Conservation (phyloP, 2,888 invertebrate species). For the Rhabditoides inermis region DNA sequence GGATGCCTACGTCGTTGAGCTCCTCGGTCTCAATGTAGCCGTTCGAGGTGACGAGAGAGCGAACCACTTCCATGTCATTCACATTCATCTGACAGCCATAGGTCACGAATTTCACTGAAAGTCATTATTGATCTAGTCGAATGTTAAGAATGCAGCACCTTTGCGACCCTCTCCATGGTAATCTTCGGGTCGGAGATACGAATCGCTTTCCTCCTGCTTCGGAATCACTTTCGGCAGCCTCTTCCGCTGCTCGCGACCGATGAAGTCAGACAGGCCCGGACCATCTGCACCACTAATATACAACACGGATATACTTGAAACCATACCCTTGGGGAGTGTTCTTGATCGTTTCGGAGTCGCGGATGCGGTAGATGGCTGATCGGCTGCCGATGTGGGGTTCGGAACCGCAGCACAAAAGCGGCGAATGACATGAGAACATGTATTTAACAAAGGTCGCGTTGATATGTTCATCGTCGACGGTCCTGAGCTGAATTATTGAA, state of each 20-base stretch:
- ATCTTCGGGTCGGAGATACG: slow-evolving; percentile 19
- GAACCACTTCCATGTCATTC: slow-evolving; percentile 85
- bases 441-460: too few relatives aligned
- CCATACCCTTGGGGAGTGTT: too few relatives aligned
- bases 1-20: slow-evolving; percentile 58
- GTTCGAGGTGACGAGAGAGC: slow-evolving; percentile 73
- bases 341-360: too few relatives aligned
- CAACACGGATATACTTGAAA: too few relatives aligned
- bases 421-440: too few relatives aligned
- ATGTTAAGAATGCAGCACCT: background rate
- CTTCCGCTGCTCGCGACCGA: slow-evolving; percentile 10
- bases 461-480: too few relatives aligned
- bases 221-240: slow-evolving; percentile 14
- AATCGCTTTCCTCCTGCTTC: slow-evolving; percentile 9
- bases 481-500: too few relatives aligned
- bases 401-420: too few relatives aligned
- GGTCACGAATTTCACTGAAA: slow-evolving; percentile 74
- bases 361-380: too few relatives aligned
- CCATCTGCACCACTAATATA: too few relatives aligned
- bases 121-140: background rate
- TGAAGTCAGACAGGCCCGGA: slow-evolving; percentile 23
- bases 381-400: too few relatives aligned
- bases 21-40: slow-evolving; percentile 68
- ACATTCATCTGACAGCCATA: slow-evolving; percentile 98
- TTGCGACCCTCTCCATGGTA: slow-evolving; percentile 16